These are phyloP conservation scores for Takifugu rubripes DNA, from an alignment of 2,797 vertebrate genomes.

Conservation along the genomic window DNA sequence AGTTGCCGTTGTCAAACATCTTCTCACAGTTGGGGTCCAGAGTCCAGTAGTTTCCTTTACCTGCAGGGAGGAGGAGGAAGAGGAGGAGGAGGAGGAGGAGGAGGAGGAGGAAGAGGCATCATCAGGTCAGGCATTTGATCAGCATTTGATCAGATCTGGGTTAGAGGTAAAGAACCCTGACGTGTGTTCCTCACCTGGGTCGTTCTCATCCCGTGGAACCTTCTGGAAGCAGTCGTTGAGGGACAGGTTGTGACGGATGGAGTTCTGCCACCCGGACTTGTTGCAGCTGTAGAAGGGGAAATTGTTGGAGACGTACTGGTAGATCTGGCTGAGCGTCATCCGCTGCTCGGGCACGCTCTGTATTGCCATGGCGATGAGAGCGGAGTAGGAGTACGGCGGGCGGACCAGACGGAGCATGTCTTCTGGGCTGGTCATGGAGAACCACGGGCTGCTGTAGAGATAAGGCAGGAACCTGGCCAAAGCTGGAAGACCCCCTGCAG, in stretches of 20 bases:
- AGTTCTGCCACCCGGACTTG: slow-evolving; percentile 95
- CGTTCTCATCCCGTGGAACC: slow-evolving; percentile 82
- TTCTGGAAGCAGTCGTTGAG: slow-evolving; percentile 94
- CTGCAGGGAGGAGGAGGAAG: slow-evolving; percentile 59
- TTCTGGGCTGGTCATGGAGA: slow-evolving; percentile 81
- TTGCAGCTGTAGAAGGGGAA: slow-evolving; percentile 93
- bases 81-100: slow-evolving; percentile 4
- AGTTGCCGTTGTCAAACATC: slow-evolving; percentile 97
- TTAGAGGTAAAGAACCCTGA: not conserved
- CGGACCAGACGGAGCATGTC: slow-evolving; percentile 86
- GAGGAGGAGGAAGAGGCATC: slow-evolving; percentile 2
- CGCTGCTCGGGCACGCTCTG: slow-evolving; percentile 83
- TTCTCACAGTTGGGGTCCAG: slow-evolving; percentile 95
- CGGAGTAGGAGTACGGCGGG: slow-evolving; percentile 94
- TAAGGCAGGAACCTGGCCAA: slow-evolving; percentile 71
- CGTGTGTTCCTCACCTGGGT: slow-evolving; percentile 77
- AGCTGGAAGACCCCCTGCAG: not conserved
- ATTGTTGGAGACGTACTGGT: slow-evolving; percentile 88
- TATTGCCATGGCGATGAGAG: slow-evolving; percentile 96
- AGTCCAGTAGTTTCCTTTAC: slow-evolving; percentile 97
- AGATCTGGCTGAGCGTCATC: slow-evolving; percentile 93
- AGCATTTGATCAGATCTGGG: not conserved
- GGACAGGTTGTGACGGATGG: slow-evolving; percentile 91
- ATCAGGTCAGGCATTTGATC: not conserved
- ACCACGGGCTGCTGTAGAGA: slow-evolving; percentile 80